Conservation (phyloP, 2,888 invertebrate species). For the Hypsopygia costalis region DNA sequence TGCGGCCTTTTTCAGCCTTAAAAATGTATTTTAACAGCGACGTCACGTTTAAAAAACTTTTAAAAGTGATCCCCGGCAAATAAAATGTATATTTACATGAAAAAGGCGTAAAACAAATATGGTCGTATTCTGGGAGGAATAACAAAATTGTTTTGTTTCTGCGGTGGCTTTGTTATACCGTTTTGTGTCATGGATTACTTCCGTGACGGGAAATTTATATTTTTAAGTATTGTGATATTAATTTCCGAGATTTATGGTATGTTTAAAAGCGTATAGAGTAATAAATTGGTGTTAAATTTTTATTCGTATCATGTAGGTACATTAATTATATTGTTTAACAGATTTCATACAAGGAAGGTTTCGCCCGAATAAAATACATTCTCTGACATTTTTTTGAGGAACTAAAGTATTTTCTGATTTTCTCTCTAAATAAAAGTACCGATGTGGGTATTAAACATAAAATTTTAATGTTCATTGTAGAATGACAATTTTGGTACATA, state of each 20-base stretch:
- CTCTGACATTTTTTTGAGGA: too few species aligned
- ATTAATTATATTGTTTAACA: too few species aligned
- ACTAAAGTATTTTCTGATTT: too few species aligned
- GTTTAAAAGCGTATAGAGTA: not conserved
- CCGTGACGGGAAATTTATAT: slow-evolving; percentile 2
- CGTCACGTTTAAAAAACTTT: slow-evolving; percentile 14
- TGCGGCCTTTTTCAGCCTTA: slow-evolving; percentile 20
- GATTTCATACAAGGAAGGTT: too few species aligned
- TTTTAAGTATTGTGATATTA: not conserved
- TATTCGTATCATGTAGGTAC: not conserved
- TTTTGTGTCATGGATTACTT: slow-evolving; percentile 5
- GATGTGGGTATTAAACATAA: too few species aligned
- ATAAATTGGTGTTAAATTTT: not conserved
- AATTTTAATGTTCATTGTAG: too few species aligned
- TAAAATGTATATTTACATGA: slow-evolving; percentile 15
- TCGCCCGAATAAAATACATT: too few species aligned
- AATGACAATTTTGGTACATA: too few species aligned
- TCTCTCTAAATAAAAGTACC: too few species aligned
- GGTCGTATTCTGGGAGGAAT: slow-evolving; percentile 15
- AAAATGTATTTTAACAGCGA: slow-evolving; percentile 24
- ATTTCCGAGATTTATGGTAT: not conserved
- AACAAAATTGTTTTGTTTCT: slow-evolving; percentile 25
- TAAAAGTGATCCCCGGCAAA: slow-evolving; percentile 12
- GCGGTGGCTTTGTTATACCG: not conserved
- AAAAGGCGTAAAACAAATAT: slow-evolving; percentile 19